phyloP scores from a whole-genome alignment of 2,113 vertebrate species.

The Terrapene triunguis region DNA sequence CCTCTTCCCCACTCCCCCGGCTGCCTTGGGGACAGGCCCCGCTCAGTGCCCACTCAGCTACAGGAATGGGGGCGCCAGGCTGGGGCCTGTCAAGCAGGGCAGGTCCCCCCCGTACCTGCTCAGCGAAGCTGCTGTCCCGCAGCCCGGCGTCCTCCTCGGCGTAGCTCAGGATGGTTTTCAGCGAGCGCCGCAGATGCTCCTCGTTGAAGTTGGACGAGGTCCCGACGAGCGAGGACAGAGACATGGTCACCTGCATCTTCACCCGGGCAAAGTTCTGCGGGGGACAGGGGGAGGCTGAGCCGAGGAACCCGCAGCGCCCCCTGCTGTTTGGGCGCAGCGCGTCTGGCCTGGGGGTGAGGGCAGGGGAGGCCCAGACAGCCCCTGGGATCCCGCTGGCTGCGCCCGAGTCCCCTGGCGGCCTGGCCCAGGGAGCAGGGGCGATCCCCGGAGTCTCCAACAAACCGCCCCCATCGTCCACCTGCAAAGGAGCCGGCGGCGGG shows the following conservation, averaged over 20 bases:
- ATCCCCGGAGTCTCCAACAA: background rate
- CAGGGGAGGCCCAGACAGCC: too few relatives aligned
- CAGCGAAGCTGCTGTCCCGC: slow-evolving; percentile 88
- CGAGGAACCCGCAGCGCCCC: background rate
- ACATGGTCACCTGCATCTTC: slow-evolving; percentile 97
- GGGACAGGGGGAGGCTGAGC: background rate
- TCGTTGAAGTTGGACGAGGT: slow-evolving; percentile 90
- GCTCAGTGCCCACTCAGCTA: background rate
- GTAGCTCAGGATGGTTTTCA: slow-evolving; percentile 93
- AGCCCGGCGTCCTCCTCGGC: slow-evolving; percentile 91
- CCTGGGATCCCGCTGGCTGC: background rate
- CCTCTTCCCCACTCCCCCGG: too few relatives aligned
- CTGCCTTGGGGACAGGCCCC: background rate
- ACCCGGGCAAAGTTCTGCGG: slow-evolving; percentile 93
- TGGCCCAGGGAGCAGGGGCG: too few relatives aligned
- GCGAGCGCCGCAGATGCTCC: slow-evolving; percentile 89
- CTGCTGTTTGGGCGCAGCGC: background rate
- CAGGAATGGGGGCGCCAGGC: too few relatives aligned
- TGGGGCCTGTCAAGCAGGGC: too few relatives aligned
- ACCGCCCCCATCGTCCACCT: background rate
- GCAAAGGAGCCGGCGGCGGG: background rate
- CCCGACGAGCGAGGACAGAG: slow-evolving; percentile 91
- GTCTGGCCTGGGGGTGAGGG: too few relatives aligned
- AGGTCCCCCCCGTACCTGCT: slow-evolving; percentile 82
- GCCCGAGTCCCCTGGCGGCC: too few relatives aligned